These are phyloP conservation scores for Berghia stephanieae DNA, from an alignment of 1,140 invertebrate species.

Conservation along the genomic window DNA sequence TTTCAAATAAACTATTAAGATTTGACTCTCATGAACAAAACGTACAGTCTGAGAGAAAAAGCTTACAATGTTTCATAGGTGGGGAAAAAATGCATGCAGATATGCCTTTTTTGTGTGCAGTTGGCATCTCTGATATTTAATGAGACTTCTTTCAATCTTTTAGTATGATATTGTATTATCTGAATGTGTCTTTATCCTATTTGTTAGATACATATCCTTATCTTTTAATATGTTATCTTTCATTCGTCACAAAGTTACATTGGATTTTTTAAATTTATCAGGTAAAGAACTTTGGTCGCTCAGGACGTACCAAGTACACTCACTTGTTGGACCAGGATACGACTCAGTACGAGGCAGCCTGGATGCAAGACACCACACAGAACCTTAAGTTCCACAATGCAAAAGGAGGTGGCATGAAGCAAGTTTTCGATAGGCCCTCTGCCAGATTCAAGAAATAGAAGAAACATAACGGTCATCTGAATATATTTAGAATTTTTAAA, in stretches of 20 bases:
- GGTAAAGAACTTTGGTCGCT: conserved; percentile 99
- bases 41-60: too few relatives aligned
- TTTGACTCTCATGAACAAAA: too few relatives aligned
- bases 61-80: too few relatives aligned
- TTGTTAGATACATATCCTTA: background rate
- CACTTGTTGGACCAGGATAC: conserved; percentile 99
- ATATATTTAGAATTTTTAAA: too few relatives aligned
- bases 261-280: conserved; percentile 47
- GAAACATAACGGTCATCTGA: too few relatives aligned
- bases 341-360: conserved; percentile 96
- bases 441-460: conserved; percentile 39
- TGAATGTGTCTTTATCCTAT: too few relatives aligned
- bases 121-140: too few relatives aligned
- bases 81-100: too few relatives aligned
- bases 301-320: conserved; percentile 98
- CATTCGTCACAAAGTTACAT: background rate
- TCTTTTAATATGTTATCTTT: background rate
- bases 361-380: conserved; percentile 88
- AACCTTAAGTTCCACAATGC: conserved; percentile 91
- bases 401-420: conserved; percentile 94
- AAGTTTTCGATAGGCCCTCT: conserved; percentile 86
- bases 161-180: too few relatives aligned
- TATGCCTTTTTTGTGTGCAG: too few relatives aligned
- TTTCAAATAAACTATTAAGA: too few relatives aligned
- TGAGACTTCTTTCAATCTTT: too few relatives aligned